These are phyloP conservation scores for Gryllus bimaculatus DNA, from an alignment of 1,140 invertebrate genomes.

Conservation along the genomic window DNA sequence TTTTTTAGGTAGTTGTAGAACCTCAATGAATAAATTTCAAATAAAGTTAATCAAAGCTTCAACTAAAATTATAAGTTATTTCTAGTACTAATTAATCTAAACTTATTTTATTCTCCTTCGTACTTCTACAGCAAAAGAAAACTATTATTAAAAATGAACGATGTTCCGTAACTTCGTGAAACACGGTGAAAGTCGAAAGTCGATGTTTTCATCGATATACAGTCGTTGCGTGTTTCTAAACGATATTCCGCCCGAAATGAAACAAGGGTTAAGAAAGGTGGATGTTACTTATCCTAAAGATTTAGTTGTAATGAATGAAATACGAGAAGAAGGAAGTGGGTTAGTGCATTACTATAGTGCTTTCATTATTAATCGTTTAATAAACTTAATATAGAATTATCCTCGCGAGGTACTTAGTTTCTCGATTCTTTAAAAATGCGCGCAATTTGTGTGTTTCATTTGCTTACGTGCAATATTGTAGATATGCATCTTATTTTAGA, in stretches of 20 bases:
- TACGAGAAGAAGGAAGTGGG: not conserved
- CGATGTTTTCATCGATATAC: not conserved
- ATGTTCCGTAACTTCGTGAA: no score
- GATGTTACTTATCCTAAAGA: not conserved
- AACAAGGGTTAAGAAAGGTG: not conserved
- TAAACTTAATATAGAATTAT: not conserved
- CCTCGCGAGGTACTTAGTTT: no score
- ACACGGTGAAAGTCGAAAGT: not conserved
- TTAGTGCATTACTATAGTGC: not conserved
- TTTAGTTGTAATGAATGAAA: not conserved
- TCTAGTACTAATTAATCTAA: no score
- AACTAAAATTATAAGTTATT: no score
- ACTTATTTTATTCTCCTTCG: no score
- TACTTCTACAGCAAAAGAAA: no score
- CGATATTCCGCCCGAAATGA: not conserved
- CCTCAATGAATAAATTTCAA: no score
- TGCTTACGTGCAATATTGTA: not conserved
- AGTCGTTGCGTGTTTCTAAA: not conserved
- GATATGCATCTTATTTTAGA: not conserved
- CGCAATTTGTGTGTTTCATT: no score
- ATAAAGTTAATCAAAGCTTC: no score
- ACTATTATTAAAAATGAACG: no score
- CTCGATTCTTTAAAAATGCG: no score
- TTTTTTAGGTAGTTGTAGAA: no score
- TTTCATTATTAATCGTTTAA: not conserved